phyloP scores from a whole-genome alignment of 2,888 invertebrate species.

The Sphecodes monilicornis region DNA sequence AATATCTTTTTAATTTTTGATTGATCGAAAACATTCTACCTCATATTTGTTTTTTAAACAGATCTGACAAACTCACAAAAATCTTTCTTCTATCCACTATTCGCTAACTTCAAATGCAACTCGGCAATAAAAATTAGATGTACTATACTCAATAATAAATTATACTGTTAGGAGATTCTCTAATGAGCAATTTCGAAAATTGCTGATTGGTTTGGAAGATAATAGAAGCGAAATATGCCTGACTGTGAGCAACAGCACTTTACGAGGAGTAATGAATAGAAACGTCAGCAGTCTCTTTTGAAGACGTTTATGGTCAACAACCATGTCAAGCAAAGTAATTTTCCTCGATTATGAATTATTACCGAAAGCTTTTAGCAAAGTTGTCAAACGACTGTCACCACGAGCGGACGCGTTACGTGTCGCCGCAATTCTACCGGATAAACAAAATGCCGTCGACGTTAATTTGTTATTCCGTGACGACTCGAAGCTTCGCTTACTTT shows the following conservation, averaged over 20 bases:
- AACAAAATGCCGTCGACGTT: neutral
- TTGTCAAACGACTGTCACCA: neutral
- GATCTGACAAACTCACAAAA: too few species aligned
- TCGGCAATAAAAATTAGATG: too few species aligned
- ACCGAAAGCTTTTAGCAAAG: slow-evolving; percentile 36
- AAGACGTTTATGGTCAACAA: neutral
- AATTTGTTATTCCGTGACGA: neutral
- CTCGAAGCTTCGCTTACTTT: neutral
- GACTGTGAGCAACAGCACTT: neutral
- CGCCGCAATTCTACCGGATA: neutral
- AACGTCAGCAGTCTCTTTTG: neutral
- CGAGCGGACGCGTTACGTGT: slow-evolving; percentile 2
- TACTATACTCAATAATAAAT: too few species aligned
- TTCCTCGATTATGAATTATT: slow-evolving; percentile 25
- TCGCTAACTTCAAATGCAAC: too few species aligned
- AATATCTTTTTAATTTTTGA: too few species aligned
- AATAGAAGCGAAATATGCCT: neutral
- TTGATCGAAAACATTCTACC: too few species aligned
- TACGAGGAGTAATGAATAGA: neutral
- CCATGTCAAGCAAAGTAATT: neutral
- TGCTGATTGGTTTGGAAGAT: neutral
- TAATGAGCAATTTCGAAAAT: neutral
- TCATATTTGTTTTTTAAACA: too few species aligned
- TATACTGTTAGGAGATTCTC: too few species aligned
- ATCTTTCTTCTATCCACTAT: too few species aligned